Base-by-base conservation (phyloP, 2,888 invertebrate genomes). In the Pristionchus fissidentatus region DNA sequence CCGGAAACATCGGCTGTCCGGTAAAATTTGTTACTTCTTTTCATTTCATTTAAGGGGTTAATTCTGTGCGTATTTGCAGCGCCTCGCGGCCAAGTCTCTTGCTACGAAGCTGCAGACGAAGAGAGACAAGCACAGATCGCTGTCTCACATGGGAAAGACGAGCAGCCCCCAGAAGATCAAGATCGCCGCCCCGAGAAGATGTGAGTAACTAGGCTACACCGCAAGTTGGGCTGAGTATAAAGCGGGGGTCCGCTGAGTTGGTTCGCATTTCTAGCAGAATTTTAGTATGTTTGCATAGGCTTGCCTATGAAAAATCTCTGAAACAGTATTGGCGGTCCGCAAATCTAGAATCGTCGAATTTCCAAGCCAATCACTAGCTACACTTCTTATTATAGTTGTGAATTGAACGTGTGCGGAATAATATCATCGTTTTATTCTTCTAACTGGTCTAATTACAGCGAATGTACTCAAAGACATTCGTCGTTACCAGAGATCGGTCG, bases 381-480 rank as follows among this genome's bases (percentile, higher is more conserved):
- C 41, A 43, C 3, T 22, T 60, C n/a, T n/a, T n/a, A n/a, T n/a
- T n/a, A n/a, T n/a, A n/a, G n/a, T n/a, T n/a, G n/a, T n/a, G n/a
- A n/a, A n/a, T n/a, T n/a, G n/a, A n/a, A n/a, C n/a, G n/a, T n/a
- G n/a, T n/a, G n/a, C n/a, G n/a, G n/a, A n/a, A n/a, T n/a, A n/a
- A n/a, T n/a, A n/a, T n/a, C n/a, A n/a, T n/a, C n/a, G n/a, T n/a
- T n/a, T n/a, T n/a, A n/a, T n/a, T n/a, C n/a, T n/a, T n/a, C n/a
- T n/a, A n/a, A n/a, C n/a, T n/a, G n/a, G n/a, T n/a, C n/a, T 32
- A 0, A 0, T 70, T 29, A 43, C 38, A 83, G 83, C 49, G 35
- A 32, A 52, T 8, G 83, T 26, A 10, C 52, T 83, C 7, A 49
- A 73, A 15, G 70, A 83, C 3, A 83, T 83, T 26, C 32, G 73